phyloP scores from a whole-genome alignment of 1,140 invertebrate species.

The Telenomus remus region DNA sequence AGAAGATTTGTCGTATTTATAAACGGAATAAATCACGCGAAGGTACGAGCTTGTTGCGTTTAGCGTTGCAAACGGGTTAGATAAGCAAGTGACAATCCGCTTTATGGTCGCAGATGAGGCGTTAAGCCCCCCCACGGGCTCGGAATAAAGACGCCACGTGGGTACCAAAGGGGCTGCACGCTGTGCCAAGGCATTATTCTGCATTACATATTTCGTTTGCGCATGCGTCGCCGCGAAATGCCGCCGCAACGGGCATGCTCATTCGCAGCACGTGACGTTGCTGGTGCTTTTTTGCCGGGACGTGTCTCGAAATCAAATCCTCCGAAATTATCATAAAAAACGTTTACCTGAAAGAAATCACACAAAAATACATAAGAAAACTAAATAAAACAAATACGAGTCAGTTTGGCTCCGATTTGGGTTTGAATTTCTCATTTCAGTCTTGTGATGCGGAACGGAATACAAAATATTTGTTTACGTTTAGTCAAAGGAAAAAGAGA shows the following conservation, averaged over 20 bases:
- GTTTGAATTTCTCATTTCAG: neutral
- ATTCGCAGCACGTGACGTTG: slow-evolving; percentile 49
- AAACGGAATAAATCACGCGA: slow-evolving; percentile 34
- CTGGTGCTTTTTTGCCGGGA: slow-evolving; percentile 34
- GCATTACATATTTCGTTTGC: slow-evolving; percentile 59
- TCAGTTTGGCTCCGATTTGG: slow-evolving; percentile 3
- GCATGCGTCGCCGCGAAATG: slow-evolving; percentile 53
- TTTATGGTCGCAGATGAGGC: slow-evolving; percentile 70
- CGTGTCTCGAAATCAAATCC: slow-evolving; percentile 35
- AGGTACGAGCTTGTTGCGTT: slow-evolving; percentile 21
- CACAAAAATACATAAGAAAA: neutral
- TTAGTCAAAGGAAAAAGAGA: neutral
- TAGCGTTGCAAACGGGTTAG: slow-evolving; percentile 56
- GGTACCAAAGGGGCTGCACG: slow-evolving; percentile 67
- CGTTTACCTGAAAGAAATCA: neutral
- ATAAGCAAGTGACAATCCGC: slow-evolving; percentile 74
- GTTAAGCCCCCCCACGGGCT: slow-evolving; percentile 58
- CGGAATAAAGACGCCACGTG: slow-evolving; percentile 59
- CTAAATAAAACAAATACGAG: neutral
- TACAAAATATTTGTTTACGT: neutral
- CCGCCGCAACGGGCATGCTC: slow-evolving; percentile 40
- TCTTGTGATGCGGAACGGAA: neutral
- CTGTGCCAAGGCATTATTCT: slow-evolving; percentile 65
- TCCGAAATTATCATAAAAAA: slow-evolving; percentile 13
- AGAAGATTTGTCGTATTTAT: slow-evolving; percentile 35